Evolutionary conservation across 2,888 invertebrate species (phyloP).

Genomic region (Aleiodes alternator): DNA sequence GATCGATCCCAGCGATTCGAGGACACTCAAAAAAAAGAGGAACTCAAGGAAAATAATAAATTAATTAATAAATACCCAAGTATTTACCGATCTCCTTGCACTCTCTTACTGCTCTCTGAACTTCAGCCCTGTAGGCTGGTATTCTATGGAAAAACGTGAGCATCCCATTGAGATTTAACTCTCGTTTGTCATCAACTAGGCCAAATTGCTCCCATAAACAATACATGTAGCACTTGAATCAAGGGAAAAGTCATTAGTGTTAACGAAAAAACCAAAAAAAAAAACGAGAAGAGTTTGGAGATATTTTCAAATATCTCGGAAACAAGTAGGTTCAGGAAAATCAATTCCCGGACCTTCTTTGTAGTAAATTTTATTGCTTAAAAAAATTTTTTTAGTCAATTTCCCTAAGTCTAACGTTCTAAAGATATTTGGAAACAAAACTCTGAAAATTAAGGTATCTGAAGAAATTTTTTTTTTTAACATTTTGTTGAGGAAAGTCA

Average conservation of each 20-base stretch:
- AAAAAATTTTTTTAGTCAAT: no score
- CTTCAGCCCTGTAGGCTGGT: slow-evolving; percentile 70
- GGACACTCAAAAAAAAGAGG: neutral
- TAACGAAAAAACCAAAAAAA: neutral
- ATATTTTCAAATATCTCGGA: no score
- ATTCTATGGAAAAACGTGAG: slow-evolving; percentile 71
- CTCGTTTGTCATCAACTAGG: slow-evolving; percentile 70
- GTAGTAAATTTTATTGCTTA: no score
- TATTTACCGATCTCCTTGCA: slow-evolving; percentile 71
- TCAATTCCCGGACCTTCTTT: no score
- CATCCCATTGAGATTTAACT: slow-evolving; percentile 69
- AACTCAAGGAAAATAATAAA: slow-evolving; percentile 41
- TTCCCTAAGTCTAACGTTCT: no score
- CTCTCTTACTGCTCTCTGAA: slow-evolving; percentile 66
- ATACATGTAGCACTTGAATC: slow-evolving; percentile 72
- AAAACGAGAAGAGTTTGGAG: neutral
- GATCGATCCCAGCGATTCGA: slow-evolving; percentile 28
- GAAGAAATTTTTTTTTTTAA: no score
- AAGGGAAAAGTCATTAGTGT: slow-evolving; percentile 29
- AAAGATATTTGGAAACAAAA: no score
- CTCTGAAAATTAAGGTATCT: no score
- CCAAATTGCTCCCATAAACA: slow-evolving; percentile 73
- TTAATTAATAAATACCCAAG: slow-evolving; percentile 63
- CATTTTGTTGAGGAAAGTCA: no score
- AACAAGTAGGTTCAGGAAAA: no score